Evolutionary conservation across 2,888 invertebrate species (phyloP).

Genomic region (Drosophila kanekoi): DNA sequence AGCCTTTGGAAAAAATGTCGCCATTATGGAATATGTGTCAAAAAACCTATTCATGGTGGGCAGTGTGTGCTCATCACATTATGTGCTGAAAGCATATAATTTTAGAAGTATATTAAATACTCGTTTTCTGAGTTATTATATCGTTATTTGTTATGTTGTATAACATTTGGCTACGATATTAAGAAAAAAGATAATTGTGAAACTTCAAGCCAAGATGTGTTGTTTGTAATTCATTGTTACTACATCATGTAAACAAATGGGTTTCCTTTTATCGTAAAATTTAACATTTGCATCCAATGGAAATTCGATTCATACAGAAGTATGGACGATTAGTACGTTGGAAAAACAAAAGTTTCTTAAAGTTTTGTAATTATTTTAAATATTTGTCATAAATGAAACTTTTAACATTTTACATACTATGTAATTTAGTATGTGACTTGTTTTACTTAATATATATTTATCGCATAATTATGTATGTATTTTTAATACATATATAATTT

Average conservation of each 20-base stretch:
- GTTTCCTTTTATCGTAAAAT: neutral
- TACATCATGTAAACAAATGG: neutral
- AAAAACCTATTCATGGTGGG: neutral
- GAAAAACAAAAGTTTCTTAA: no score
- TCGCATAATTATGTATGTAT: neutral
- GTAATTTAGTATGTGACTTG: neutral
- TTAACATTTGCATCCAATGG: neutral
- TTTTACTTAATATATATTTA: neutral
- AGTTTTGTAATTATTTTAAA: neutral
- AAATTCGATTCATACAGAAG: no score
- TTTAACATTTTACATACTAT: neutral
- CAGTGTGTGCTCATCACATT: neutral
- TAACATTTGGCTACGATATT: neutral
- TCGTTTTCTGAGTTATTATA: neutral
- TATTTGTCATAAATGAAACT: no score
- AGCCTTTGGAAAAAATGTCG: no score
- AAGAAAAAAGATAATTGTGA: neutral
- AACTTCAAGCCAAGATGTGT: neutral
- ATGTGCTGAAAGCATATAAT: neutral
- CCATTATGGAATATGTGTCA: no score
- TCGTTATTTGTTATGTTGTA: neutral
- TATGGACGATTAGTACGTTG: neutral
- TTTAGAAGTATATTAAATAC: neutral
- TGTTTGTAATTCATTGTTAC: no score
- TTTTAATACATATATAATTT: neutral